Evolutionary conservation across 2,888 invertebrate species (phyloP), one percentile per base, ranked within the genome.

Genomic region (Drosophila greeni): DNA sequence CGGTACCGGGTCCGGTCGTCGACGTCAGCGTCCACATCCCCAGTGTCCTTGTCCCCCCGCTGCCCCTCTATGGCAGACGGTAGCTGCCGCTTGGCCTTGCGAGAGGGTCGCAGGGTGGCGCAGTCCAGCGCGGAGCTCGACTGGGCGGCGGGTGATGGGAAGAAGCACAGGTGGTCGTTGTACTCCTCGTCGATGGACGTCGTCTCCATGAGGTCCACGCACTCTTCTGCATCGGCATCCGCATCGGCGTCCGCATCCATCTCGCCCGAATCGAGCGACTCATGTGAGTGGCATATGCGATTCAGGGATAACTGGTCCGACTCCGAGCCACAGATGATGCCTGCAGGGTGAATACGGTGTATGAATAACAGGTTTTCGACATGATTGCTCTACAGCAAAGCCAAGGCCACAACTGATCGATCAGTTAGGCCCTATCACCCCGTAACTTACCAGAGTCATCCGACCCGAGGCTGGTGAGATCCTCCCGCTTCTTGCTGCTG

Each of bases 211-310:
- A 88, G 87, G 68, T 89, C 89, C 45, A 88, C 88, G 60, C 91
- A 91, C 76, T 91, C 90, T 84, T 92, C 91, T 78, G 53, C 53
- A 33, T 92, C 91, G 8, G 66, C 72, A 60, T 80, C 77, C 2
- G 66, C 73, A 37, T 91, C 90, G 79, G 91, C 92, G 84, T 92
- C 92, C 66, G 92, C 90, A 86, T 93, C 91, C 82, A 89, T 88
- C 85, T 91, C 87, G 31, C 93, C 92, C 9, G 94, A 93, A 86
- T 94, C 94, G 53, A 94, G 90, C 75, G 94, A 94, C 87, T 95
- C 94, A 77, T 93, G 91, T 71, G 94, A 94, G 81, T 93, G 91
- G 16, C 89, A 86, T 31, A 89, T 89, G 61, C 89, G 88, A 76
- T 86, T 89, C 60, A 89, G 68, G 20, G 89, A 89, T 26, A 87